Base-by-base conservation (phyloP, 2,888 invertebrate species). In the Disparrhopalites patrizii region DNA sequence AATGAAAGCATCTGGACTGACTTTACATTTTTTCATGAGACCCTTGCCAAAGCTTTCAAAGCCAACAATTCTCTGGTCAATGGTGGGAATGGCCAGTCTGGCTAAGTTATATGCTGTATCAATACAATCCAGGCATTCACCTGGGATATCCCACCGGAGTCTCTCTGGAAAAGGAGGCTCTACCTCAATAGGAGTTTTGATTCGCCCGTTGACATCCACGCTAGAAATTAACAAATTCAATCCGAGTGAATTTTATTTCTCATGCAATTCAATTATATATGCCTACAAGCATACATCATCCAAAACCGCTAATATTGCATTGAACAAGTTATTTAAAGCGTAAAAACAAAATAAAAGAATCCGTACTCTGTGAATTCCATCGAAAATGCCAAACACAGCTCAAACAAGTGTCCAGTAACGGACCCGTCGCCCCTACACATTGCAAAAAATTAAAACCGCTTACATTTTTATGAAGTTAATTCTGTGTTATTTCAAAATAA, bases 1-100 rank as follows among this genome's bases (percentile, higher is more conserved):
- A 74, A 99, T 88, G 80, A 86, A 99, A n/a, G 97, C 98, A 82
- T 99, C 98, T 0, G 98, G 98, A 52, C 95, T 95, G 62, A 95
- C 85, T 60, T 86, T 86, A 77, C 93, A 92, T 65, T 86, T 87
- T 82, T 99, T 99, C 88, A 98, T 95, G 78, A 98, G 93, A 40
- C 95, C 94, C 83, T 96, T 96, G 60, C 97, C 97, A 78, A 93
- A 97, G 71, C 85, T 83, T 68, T 87, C 85, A 80, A 92, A 93
- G 78, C 91, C 88, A 68, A 91, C 84, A 76, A 98, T 89, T 73
- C 89, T 85, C 68, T 99, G 83, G 79, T 98, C 95, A 7, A 99
- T 88, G 78, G 98, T 96, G 74, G 87, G 87, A 65, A 95, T 85
- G 25, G 98, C 82, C 70, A 85, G 85, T 65, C 87, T 83, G 0